A percentile compares a stretch with the other conserved stretches of the same genome.
Evolutionary conservation across 2,888 invertebrate genomes (phyloP).

Genomic region (Cheilosia urbana): DNA sequence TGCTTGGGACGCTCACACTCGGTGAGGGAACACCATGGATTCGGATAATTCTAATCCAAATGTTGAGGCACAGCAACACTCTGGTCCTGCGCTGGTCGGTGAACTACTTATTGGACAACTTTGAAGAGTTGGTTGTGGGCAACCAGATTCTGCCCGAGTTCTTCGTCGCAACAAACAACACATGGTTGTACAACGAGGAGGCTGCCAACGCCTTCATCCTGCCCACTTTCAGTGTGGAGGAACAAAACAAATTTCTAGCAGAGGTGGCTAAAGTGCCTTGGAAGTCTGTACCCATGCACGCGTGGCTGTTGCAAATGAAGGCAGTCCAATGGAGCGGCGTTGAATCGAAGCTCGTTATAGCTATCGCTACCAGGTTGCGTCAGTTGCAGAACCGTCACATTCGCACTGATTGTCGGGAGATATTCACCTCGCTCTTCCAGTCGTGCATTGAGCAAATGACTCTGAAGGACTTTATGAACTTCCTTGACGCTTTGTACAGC

Average conservation of each 20-base stretch:
- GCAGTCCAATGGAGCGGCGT: constrained; percentile 30
- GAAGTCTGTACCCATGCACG: constrained; percentile 80
- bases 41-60: constrained; percentile 78
- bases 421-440: constrained; percentile 76
- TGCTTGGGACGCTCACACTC: constrained; percentile 64
- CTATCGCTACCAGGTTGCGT: constrained; percentile 77
- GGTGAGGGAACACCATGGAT: constrained; percentile 76
- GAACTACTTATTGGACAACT: constrained; percentile 77
- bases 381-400: constrained; percentile 77
- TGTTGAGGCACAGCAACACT: constrained; percentile 80
- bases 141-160: constrained; percentile 77
- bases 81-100: constrained; percentile 81
- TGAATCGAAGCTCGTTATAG: constrained; percentile 73
- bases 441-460: constrained; percentile 75
- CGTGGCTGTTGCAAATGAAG: constrained; percentile 77
- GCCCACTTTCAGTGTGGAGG: constrained; percentile 65
- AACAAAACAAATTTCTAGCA: constrained; percentile 69
- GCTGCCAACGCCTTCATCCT: background rate
- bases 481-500: constrained; percentile 79
- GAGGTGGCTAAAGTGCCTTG: constrained; percentile 77
- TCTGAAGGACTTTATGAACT: constrained; percentile 78
- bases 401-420: constrained; percentile 67
- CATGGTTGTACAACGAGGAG: constrained; percentile 79
- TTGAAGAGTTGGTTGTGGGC: constrained; percentile 73
- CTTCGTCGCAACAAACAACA: constrained; percentile 80